Conservation (phyloP, 1,140 invertebrate species). For the Scaptomyza pallida region DNA sequence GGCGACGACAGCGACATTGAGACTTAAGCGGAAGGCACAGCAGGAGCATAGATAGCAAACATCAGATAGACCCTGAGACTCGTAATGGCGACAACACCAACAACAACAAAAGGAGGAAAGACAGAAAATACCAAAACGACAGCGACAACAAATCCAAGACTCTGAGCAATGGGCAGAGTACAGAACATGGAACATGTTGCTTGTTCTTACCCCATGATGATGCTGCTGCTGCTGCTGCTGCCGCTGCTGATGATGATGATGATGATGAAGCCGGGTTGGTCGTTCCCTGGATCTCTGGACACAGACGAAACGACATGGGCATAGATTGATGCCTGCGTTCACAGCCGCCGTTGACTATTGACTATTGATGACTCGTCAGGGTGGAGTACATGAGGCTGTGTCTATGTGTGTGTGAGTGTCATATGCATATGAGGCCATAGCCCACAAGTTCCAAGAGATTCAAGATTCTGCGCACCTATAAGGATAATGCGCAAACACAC, state of each 20-base stretch:
- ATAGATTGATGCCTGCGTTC: constrained; percentile 68
- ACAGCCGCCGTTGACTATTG: constrained; percentile 61
- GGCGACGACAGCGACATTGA: constrained; percentile 68
- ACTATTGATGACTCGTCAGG: constrained; percentile 69
- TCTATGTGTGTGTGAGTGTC: constrained; percentile 51
- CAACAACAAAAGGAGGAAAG: constrained; percentile 48
- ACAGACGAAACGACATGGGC: constrained; percentile 16
- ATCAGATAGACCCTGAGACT: constrained; percentile 76
- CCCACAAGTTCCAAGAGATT: constrained; percentile 20
- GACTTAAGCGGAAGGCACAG: constrained; percentile 83
- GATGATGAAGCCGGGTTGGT: constrained; percentile 27
- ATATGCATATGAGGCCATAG: constrained; percentile 71
- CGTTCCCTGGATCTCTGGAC: constrained; percentile 5
- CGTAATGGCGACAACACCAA: constrained; percentile 77
- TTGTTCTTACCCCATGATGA: constrained; percentile 27
- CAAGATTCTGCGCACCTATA: constrained; percentile 53
- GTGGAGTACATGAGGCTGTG: not conserved
- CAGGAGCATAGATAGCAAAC: constrained; percentile 83
- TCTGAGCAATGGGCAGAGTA: constrained; percentile 17
- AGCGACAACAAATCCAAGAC: constrained; percentile 28
- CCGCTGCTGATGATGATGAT: no score
- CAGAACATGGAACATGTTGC: constrained; percentile 68
- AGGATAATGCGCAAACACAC: constrained; percentile 71
- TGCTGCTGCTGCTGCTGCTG: no score
- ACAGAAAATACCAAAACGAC: constrained; percentile 14